phyloP scores from a whole-genome alignment of 1,140 invertebrate genomes.

The Gonioctena quinquepunctata region DNA sequence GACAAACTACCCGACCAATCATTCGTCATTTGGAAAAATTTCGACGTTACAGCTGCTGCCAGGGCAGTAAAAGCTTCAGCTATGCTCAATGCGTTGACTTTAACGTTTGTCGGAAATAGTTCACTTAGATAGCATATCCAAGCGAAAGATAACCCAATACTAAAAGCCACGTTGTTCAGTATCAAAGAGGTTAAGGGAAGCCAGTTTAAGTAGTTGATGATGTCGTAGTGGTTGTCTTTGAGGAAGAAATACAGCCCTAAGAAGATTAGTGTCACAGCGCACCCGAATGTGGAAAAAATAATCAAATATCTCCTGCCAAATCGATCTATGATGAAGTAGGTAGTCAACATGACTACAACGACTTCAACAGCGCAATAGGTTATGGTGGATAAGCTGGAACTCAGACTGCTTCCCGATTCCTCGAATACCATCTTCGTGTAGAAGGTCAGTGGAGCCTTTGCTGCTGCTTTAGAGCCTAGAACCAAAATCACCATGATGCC shows the following conservation, averaged over 20 bases:
- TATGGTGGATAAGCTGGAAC: constrained; percentile 55
- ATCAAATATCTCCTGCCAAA: constrained; percentile 71
- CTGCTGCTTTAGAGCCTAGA: constrained; percentile 69
- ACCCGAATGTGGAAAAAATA: constrained; percentile 63
- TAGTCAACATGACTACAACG: constrained; percentile 70
- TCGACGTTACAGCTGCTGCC: background rate
- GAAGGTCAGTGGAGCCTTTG: constrained; percentile 71
- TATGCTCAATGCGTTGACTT: background rate
- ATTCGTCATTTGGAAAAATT: background rate
- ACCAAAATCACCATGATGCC: constrained; percentile 53
- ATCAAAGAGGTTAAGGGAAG: background rate
- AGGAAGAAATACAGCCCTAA: constrained; percentile 68
- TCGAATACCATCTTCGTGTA: constrained; percentile 77
- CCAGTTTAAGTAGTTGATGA: background rate
- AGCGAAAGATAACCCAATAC: background rate
- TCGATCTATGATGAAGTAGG: constrained; percentile 71
- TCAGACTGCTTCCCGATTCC: constrained; percentile 57
- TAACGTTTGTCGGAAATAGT: background rate
- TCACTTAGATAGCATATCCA: background rate
- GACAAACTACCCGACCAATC: background rate
- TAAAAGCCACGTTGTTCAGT: background rate
- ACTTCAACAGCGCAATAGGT: constrained; percentile 69
- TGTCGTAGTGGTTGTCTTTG: constrained; percentile 29
- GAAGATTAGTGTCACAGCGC: constrained; percentile 59
- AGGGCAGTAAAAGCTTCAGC: background rate